Evolutionary conservation across 92 coral and sea anemone genomes (phyloP).

Genomic region (Paramuricea clavata): DNA sequence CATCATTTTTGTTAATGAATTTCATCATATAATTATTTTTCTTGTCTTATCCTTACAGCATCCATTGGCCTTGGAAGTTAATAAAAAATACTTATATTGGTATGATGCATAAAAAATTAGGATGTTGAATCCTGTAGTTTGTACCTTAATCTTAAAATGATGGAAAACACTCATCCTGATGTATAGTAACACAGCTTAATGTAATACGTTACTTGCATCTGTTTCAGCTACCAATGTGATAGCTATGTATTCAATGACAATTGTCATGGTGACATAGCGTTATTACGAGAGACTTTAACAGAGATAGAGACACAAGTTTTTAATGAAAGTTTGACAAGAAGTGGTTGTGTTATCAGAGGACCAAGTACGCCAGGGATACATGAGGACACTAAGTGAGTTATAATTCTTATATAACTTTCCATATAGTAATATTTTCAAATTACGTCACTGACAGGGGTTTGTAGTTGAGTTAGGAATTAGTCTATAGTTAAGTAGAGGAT

Average conservation of each 20-base stretch:
- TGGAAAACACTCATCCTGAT: too few relatives aligned
- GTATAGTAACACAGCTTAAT: neutral
- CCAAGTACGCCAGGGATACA: slow-evolving; percentile 26
- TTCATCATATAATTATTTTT: neutral
- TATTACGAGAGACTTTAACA: slow-evolving; percentile 35
- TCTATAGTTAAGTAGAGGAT: too few relatives aligned
- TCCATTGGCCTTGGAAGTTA: slow-evolving; percentile 47
- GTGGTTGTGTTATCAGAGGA: slow-evolving; percentile 36
- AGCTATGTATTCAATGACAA: slow-evolving; percentile 45
- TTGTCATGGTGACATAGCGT: slow-evolving; percentile 35
- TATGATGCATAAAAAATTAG: neutral
- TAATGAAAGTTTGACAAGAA: slow-evolving; percentile 49
- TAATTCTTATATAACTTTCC: neutral
- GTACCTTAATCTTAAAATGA: too few relatives aligned
- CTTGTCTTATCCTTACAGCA: slow-evolving; percentile 6
- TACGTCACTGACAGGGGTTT: too few relatives aligned
- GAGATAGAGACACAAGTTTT: slow-evolving; percentile 47
- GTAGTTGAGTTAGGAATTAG: too few relatives aligned
- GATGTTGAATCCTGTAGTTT: too few relatives aligned
- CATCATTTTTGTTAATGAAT: too few relatives aligned
- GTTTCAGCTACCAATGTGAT: slow-evolving; percentile 42
- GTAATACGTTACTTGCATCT: neutral
- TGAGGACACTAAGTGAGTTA: slow-evolving; percentile 31
- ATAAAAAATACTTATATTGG: slow-evolving; percentile 48
- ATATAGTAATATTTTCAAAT: too few relatives aligned